phyloP scores from a whole-genome alignment of 2,797 vertebrate species.

The Buphagus erythrorhynchus region DNA sequence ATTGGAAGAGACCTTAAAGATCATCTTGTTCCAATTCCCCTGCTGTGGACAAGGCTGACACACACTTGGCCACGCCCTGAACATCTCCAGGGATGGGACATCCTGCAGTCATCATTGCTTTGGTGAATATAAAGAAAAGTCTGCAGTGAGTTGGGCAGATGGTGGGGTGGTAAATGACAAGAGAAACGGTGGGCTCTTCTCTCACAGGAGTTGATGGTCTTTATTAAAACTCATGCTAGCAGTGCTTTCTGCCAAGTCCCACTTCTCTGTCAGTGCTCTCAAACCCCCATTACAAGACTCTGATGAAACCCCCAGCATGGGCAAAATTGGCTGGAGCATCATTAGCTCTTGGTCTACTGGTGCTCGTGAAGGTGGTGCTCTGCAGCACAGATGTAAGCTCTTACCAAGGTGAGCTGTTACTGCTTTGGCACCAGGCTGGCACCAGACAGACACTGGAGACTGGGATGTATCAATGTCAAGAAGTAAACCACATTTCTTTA shows the following conservation, averaged over 20 bases:
- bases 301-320: neutral
- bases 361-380: neutral
- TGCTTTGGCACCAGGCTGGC: neutral
- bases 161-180: neutral
- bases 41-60: neutral
- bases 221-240: neutral
- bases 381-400: neutral
- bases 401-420: neutral
- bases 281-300: neutral
- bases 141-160: neutral
- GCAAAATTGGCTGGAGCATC: neutral
- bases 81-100: neutral
- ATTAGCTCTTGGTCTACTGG: neutral
- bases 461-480: neutral
- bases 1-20: neutral
- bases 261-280: neutral
- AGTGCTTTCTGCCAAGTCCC: neutral
- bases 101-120: neutral
- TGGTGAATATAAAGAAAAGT: neutral
- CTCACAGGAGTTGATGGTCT: neutral
- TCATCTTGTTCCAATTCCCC: fast-evolving
- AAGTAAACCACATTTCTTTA: neutral
- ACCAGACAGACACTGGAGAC: neutral
- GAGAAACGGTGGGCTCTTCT: neutral
- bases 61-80: neutral